Evolutionary conservation across 1,140 invertebrate species (phyloP).

Genomic region (Platorchestia sp.): DNA sequence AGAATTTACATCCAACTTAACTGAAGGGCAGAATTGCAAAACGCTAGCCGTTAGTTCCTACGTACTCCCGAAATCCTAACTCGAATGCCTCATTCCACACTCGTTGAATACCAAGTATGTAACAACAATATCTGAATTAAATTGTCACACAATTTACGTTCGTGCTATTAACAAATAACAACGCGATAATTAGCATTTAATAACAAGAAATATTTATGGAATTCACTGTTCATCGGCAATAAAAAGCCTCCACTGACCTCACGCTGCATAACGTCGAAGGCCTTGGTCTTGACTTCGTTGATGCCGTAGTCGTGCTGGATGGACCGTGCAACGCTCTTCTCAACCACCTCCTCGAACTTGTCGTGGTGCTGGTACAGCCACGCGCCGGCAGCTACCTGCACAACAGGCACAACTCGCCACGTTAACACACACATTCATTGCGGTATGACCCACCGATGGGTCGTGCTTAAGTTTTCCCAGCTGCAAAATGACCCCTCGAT

Average conservation of each 20-base stretch:
- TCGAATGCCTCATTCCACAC: not conserved
- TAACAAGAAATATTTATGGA: not conserved
- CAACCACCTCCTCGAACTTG: slow-evolving; percentile 57
- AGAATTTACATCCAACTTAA: not conserved
- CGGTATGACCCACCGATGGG: too few species aligned
- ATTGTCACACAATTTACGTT: not conserved
- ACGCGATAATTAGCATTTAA: not conserved
- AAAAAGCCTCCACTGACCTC: slow-evolving; percentile 27
- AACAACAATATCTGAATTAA: not conserved
- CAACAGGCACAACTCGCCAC: not conserved
- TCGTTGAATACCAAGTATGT: not conserved
- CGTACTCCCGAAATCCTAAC: not conserved
- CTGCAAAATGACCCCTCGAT: too few species aligned
- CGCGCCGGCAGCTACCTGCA: slow-evolving; percentile 61
- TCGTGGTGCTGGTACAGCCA: slow-evolving; percentile 62
- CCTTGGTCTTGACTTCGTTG: slow-evolving; percentile 61
- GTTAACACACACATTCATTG: too few species aligned
- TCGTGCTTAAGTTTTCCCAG: too few species aligned
- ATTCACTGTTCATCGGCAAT: not conserved
- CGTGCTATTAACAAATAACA: not conserved
- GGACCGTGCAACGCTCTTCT: slow-evolving; percentile 55
- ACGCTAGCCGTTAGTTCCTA: not conserved
- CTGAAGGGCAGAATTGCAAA: not conserved
- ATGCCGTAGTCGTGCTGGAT: slow-evolving; percentile 62
- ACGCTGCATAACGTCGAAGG: slow-evolving; percentile 64